These are phyloP conservation scores for Andrena praecox DNA, from an alignment of 2,888 invertebrate genomes.

Conservation along the genomic window DNA sequence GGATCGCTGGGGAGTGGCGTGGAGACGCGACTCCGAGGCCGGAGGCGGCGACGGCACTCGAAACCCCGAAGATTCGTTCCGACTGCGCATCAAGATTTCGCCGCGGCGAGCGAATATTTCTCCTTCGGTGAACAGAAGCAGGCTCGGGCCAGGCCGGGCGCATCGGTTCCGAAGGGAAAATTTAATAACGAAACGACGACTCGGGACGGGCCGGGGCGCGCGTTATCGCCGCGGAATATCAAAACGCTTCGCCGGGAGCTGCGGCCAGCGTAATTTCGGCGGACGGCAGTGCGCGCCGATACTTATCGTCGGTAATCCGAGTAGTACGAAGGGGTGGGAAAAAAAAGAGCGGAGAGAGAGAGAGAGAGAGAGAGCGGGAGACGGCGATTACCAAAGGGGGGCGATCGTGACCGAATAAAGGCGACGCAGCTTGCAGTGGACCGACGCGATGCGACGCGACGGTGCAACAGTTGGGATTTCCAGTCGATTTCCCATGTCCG, in stretches of 20 bases:
- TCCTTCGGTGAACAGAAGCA: conserved; percentile 47
- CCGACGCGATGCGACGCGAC: not conserved
- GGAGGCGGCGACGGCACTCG: conserved; percentile 27
- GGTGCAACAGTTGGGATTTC: conserved; percentile 40
- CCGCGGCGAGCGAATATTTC: conserved; percentile 35
- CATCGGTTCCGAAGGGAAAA: conserved; percentile 53
- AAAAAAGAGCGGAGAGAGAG: not conserved
- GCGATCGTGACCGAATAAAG: conserved; percentile 43
- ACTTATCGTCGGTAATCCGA: conserved; percentile 58
- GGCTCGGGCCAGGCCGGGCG: not conserved
- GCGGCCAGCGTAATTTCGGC: conserved; percentile 52
- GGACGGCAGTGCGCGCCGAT: conserved; percentile 55
- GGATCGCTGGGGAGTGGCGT: not conserved
- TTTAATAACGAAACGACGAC: conserved; percentile 56
- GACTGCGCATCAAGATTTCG: conserved; percentile 41
- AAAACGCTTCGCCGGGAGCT: conserved; percentile 66
- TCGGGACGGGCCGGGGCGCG: conserved; percentile 31
- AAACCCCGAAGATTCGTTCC: conserved; percentile 59
- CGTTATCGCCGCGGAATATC: conserved; percentile 74
- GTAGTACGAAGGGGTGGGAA: conserved; percentile 29
- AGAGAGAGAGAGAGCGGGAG: not conserved
- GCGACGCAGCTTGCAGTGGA: conserved; percentile 1
- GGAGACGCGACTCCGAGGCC: conserved; percentile 4
- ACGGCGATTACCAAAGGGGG: conserved; percentile 8
- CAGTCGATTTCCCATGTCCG: not conserved